Evolutionary conservation across 2,888 invertebrate genomes (phyloP), one percentile per base, ranked within the genome.

Genomic region (Thymelicus sylvestris): DNA sequence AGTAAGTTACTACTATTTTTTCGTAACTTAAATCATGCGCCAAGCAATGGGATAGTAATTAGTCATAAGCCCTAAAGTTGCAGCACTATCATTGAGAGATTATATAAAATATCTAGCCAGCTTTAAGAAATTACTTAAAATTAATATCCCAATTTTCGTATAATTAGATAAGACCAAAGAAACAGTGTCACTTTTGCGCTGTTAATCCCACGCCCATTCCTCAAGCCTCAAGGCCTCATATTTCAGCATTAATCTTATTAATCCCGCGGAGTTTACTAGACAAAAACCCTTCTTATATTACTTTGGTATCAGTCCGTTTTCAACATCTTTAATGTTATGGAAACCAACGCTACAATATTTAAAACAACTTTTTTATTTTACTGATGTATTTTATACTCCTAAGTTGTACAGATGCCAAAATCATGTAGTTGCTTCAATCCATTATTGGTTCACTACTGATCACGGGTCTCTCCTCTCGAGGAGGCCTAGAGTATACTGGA

Each of bases 171-270:
- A 52, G 7, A 19, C 50, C 3, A 52, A 19, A 0, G 19, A 52
- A 52, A 52, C 50, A 7, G 50, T 52, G 50, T 52, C 50, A 52
- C 50, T 52, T 50, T 60, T 39, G n/a, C 38, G 48, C 64, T 72
- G 67, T 67, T 24, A 67, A 66, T 66, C 71, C 69, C 55, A 62
- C 60, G 61, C 57, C 71, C 62, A 73, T 72, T 69, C 71, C 66
- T 67, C 69, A 65, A 59, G 59, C 59, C 72, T 75, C 71, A 74
- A 65, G 60, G 62, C 59, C 72, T 75, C 71, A 74, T 76, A 74
- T 75, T 77, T 74, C 74, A 74, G 62, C 75, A 75, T 78, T 76
- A 76, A 78, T 77, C 77, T 74, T 72, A 72, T 75, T 75, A 75
- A 74, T 73, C 72, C 71, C 60, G 69, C 71, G 66, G 71, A 72